phyloP scores from a whole-genome alignment of 2,113 vertebrate genomes.

The Bos taurus region ARS-UCD2.0 NC_037330.1:59133501-59134000 shows the following conservation, averaged over 20 bases:
- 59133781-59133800: not conserved
- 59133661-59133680: not conserved
- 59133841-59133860: not conserved
- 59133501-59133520: not conserved
- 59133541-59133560: not conserved
- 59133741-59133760: not conserved
- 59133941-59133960: not conserved
- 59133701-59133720: not conserved
- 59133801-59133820: not conserved
- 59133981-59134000: not conserved
- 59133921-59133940: not conserved
- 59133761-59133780: not conserved
- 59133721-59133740: not conserved
- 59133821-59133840: not conserved
- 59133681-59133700: too few relatives aligned
- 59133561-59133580: not conserved
- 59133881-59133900: not conserved
- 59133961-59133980: not conserved
- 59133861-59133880: not conserved
- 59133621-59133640: fast-evolving
- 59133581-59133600: not conserved
- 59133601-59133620: not conserved
- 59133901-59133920: not conserved
- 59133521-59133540: not conserved
- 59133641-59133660: not conserved